Evolutionary conservation across 1,140 invertebrate species (phyloP).

Genomic region (Paralvinella palmiformis): DNA sequence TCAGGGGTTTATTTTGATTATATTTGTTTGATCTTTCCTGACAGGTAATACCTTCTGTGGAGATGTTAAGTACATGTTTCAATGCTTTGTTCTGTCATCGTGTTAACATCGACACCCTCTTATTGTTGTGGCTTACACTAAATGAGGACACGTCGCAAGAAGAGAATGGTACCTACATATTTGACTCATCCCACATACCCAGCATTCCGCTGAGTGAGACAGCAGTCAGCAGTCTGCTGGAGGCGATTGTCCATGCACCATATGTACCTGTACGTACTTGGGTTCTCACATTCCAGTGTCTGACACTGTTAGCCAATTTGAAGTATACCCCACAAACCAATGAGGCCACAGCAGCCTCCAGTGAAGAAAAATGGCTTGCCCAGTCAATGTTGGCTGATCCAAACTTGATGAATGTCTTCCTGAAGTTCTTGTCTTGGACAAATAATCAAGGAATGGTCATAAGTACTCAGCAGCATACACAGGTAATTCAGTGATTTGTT

Average conservation of each 20-base stretch:
- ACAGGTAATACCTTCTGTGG: slow-evolving; percentile 39
- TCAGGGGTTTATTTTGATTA: no score
- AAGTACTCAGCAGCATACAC: slow-evolving; percentile 30
- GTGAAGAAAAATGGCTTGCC: slow-evolving; percentile 48
- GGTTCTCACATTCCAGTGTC: slow-evolving; percentile 65
- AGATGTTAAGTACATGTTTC: slow-evolving; percentile 66
- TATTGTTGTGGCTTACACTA: slow-evolving; percentile 77
- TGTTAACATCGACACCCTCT: slow-evolving; percentile 68
- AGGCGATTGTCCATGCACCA: slow-evolving; percentile 60
- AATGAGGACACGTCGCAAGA: slow-evolving; percentile 52
- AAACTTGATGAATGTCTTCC: slow-evolving; percentile 66
- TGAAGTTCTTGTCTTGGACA: slow-evolving; percentile 65
- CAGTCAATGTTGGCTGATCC: slow-evolving; percentile 61
- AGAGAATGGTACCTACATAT: slow-evolving; percentile 23
- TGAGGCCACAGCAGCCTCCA: slow-evolving; percentile 19
- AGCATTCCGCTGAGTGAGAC: slow-evolving; percentile 64
- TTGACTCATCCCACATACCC: slow-evolving; percentile 59
- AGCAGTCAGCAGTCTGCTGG: slow-evolving; percentile 65
- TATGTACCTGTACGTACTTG: slow-evolving; percentile 66
- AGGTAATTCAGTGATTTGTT: slow-evolving; percentile 29
- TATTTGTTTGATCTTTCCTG: no score
- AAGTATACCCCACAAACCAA: not conserved
- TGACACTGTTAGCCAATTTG: slow-evolving; percentile 48
- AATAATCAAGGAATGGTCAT: slow-evolving; percentile 27
- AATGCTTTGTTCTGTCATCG: slow-evolving; percentile 62